Conservation (phyloP, 2,797 vertebrate species). For the Botia almorhae region DNA sequence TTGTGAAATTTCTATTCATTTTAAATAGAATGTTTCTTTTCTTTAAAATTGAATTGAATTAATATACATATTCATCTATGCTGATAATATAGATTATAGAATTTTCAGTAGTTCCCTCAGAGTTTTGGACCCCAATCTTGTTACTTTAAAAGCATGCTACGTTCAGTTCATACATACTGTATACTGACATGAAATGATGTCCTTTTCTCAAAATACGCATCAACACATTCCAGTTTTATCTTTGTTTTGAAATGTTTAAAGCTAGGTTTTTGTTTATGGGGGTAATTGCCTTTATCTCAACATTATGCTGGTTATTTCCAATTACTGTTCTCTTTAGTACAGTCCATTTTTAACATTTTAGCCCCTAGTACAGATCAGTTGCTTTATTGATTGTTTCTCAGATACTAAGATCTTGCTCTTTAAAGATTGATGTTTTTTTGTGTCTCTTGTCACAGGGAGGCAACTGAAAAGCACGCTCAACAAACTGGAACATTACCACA, state of each 20-base stretch:
- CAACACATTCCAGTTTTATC: background rate
- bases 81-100: too few relatives aligned
- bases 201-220: background rate
- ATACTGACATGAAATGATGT: background rate
- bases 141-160: too few relatives aligned
- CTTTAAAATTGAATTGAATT: too few relatives aligned
- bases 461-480: slow-evolving; percentile 46
- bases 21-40: too few relatives aligned
- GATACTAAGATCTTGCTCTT: background rate
- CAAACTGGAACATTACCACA: slow-evolving; percentile 64
- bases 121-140: too few relatives aligned
- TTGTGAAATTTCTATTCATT: too few relatives aligned
- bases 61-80: too few relatives aligned
- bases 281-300: background rate
- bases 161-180: background rate
- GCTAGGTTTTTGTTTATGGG: background rate
- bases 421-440: background rate
- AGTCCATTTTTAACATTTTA: background rate
- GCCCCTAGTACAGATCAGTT: background rate
- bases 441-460: slow-evolving; percentile 69
- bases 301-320: background rate
- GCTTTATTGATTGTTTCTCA: background rate
- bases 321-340: background rate
- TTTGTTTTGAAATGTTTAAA: background rate
- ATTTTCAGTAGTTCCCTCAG: too few relatives aligned